Evolutionary conservation across 2,797 vertebrate genomes (phyloP), one percentile per base, ranked within the genome.

Genomic region (Emydoidea blandingii): DNA sequence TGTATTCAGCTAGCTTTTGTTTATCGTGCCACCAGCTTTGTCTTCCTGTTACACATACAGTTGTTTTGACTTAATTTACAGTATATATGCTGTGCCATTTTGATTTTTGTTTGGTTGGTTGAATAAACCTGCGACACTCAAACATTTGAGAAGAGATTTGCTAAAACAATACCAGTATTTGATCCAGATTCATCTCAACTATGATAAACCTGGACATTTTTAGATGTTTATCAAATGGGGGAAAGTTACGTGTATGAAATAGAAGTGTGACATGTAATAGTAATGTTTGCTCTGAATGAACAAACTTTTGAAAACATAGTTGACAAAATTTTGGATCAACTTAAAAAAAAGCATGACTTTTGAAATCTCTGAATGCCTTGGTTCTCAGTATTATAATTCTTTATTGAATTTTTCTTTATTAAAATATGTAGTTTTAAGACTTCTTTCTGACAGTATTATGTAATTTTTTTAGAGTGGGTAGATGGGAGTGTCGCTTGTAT

Each of bases 361-460:
- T 98, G 98, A 98, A 98, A 98, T 98, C 98, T 98, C 98, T 98
- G 98, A 98, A 98, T 98, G 98, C 98, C 97, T 98, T 98, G 98
- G 98, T 98, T 98, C 98, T 98, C 98, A 98, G 98, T 98, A 98
- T 98, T 98, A 98, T 98, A 97, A 98, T 98, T 98, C 98, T 98
- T 98, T 98, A 98, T 98, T 98, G 98, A 98, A 97, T 98, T 98
- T 98, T 98, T 98, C 97, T 98, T 98, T 98, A 98, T 98, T 98
- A 98, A 98, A 97, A 96, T 98, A 98, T 89, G 98, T 98, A 98
- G 98, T 98, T 98, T 98, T 98, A 97, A 98, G 98, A 98, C 98
- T 97, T 98, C 98, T 98, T 98, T 98, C 97, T 98, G 98, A 98
- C 98, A 98, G 98, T 98, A 99, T 99, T 98, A 98, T 98, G 98